These are phyloP conservation scores for Rhinichthys klamathensis DNA, from an alignment of 2,113 vertebrate genomes.

Conservation along the genomic window DNA sequence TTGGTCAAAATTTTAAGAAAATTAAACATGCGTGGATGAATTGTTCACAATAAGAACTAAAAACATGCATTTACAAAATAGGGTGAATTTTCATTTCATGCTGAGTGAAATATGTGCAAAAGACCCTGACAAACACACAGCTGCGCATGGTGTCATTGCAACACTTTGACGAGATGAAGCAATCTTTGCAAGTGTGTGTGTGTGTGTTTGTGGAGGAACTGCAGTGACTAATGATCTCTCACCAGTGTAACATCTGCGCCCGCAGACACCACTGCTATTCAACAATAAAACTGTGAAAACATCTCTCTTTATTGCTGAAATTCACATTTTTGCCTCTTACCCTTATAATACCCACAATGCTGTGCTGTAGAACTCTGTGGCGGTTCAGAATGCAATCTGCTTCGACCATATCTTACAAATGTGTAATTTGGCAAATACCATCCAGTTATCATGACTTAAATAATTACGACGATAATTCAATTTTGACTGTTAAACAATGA, in stretches of 20 bases:
- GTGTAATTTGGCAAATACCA: no score
- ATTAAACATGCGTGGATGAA: no score
- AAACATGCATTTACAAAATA: no score
- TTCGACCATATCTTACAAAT: no score
- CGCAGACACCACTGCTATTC: neutral
- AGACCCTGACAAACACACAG: neutral
- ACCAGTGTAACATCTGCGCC: neutral
- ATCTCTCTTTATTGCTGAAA: neutral
- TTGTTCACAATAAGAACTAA: no score
- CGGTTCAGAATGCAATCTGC: neutral
- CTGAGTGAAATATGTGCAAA: neutral
- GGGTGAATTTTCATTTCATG: no score
- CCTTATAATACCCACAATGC: slow-evolving; percentile 7
- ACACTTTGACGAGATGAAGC: neutral
- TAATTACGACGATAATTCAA: neutral
- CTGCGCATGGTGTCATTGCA: neutral
- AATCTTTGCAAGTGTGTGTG: neutral
- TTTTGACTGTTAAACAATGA: neutral
- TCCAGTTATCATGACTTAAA: no score
- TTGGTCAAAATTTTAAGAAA: no score
- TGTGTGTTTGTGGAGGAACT: neutral
- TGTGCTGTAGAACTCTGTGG: neutral
- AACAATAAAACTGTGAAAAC: neutral
- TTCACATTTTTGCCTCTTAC: neutral
- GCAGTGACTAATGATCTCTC: slow-evolving; percentile 10